Evolutionary conservation across 2,113 vertebrate species (phyloP).

Genomic region (Erythrocercus mccallii): DNA sequence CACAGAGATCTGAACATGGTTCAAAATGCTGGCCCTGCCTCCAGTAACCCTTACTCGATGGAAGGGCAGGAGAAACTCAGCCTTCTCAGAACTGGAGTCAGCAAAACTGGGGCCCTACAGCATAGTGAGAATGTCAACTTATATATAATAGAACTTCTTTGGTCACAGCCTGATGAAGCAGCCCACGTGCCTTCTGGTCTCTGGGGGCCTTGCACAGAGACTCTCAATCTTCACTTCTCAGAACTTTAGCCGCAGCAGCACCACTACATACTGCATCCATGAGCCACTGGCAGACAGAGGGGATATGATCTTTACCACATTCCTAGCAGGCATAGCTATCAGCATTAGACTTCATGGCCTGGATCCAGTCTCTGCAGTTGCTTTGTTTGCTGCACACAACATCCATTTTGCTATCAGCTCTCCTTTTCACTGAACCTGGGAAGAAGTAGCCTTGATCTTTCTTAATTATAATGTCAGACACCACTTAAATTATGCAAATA

Average conservation of each 20-base stretch:
- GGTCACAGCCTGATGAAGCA: not conserved
- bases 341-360: not conserved
- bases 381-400: not conserved
- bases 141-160: fast-evolving
- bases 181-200: not conserved
- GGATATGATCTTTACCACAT: not conserved
- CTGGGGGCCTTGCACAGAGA: not conserved
- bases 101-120: not conserved
- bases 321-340: not conserved
- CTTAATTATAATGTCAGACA: not conserved
- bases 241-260: not conserved
- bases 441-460: not conserved
- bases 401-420: not conserved
- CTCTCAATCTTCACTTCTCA: not conserved
- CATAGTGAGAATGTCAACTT: not conserved
- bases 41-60: not conserved
- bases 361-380: not conserved
- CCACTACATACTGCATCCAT: not conserved
- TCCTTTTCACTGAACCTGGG: not conserved
- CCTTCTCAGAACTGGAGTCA: not conserved
- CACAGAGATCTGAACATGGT: fast-evolving
- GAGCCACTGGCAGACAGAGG: not conserved
- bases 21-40: not conserved
- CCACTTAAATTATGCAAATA: not conserved
- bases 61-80: not conserved